Conservation (phyloP, 2,888 invertebrate species). For the Amorpha juglandis region DNA sequence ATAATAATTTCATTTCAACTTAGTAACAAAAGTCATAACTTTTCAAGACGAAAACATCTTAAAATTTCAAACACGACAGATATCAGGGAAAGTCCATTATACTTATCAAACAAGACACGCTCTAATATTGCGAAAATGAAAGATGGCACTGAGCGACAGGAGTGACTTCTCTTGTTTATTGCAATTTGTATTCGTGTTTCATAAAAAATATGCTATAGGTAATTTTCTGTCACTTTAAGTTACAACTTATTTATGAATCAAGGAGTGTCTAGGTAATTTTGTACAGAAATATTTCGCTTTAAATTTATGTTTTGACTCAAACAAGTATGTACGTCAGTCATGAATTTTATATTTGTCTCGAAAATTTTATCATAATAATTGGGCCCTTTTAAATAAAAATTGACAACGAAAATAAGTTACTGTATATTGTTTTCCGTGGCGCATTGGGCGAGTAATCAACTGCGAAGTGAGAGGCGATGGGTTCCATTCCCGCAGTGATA, state of each 20-base stretch:
- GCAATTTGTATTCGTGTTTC: conserved; percentile 19
- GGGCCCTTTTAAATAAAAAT: too few relatives aligned
- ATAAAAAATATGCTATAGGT: not conserved
- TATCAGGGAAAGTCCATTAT: conserved; percentile 41
- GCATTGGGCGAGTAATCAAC: too few relatives aligned
- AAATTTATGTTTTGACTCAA: too few relatives aligned
- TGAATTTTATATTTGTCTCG: too few relatives aligned
- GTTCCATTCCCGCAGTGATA: too few relatives aligned
- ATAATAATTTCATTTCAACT: not conserved
- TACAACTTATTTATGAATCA: not conserved
- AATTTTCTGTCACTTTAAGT: conserved; percentile 2
- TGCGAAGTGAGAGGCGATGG: too few relatives aligned
- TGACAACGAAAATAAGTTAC: too few relatives aligned
- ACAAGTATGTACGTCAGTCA: too few relatives aligned
- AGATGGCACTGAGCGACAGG: conserved; percentile 35
- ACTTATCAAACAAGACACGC: conserved; percentile 43
- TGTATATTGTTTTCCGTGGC: too few relatives aligned
- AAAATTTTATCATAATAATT: too few relatives aligned
- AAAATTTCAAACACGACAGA: conserved; percentile 37
- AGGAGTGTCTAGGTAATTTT: not conserved
- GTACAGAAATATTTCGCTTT: not conserved
- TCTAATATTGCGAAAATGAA: conserved; percentile 41
- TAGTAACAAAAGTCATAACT: not conserved
- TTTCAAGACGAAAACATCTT: conserved; percentile 4
- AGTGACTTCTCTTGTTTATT: conserved; percentile 18